phyloP scores from a whole-genome alignment of 2,797 vertebrate genomes.

The Xenopus petersii region DNA sequence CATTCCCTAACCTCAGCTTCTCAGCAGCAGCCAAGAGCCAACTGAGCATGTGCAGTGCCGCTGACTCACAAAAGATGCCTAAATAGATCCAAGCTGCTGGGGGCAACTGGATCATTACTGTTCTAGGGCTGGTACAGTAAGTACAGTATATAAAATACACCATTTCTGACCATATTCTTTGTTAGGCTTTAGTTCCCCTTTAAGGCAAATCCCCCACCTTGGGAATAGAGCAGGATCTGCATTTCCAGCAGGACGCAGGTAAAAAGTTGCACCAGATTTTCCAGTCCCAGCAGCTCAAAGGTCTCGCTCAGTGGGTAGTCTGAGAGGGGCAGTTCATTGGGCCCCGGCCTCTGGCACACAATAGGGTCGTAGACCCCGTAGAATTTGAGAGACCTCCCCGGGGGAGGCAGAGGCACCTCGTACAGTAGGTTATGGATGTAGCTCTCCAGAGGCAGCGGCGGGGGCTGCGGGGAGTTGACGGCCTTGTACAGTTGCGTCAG shows the following conservation, averaged over 20 bases:
- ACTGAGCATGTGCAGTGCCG: too few relatives aligned
- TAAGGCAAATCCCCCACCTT: slow-evolving; percentile 68
- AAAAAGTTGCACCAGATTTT: slow-evolving; percentile 91
- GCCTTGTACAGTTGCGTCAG: slow-evolving; percentile 87
- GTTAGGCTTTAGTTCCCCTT: too few relatives aligned
- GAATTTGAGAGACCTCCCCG: slow-evolving; percentile 89
- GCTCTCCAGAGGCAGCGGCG: slow-evolving; percentile 91
- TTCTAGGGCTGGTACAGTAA: too few relatives aligned
- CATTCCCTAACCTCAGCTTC: too few relatives aligned
- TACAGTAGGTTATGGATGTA: slow-evolving; percentile 96
- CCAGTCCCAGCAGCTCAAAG: slow-evolving; percentile 85
- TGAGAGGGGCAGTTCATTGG: slow-evolving; percentile 83
- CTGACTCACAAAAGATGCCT: too few relatives aligned
- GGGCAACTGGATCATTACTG: too few relatives aligned
- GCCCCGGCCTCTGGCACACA: slow-evolving; percentile 88
- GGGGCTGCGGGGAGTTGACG: slow-evolving; percentile 80
- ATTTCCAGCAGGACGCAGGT: slow-evolving; percentile 93
- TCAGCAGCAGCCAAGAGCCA: too few relatives aligned
- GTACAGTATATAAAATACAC: too few relatives aligned
- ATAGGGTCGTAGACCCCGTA: slow-evolving; percentile 91
- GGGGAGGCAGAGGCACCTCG: slow-evolving; percentile 89
- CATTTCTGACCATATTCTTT: too few relatives aligned
- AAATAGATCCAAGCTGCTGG: too few relatives aligned
- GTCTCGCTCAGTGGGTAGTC: slow-evolving; percentile 89
- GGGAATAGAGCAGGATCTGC: slow-evolving; percentile 93